phyloP scores from a whole-genome alignment of 2,888 invertebrate species.

The Xylota sylvarum region DNA sequence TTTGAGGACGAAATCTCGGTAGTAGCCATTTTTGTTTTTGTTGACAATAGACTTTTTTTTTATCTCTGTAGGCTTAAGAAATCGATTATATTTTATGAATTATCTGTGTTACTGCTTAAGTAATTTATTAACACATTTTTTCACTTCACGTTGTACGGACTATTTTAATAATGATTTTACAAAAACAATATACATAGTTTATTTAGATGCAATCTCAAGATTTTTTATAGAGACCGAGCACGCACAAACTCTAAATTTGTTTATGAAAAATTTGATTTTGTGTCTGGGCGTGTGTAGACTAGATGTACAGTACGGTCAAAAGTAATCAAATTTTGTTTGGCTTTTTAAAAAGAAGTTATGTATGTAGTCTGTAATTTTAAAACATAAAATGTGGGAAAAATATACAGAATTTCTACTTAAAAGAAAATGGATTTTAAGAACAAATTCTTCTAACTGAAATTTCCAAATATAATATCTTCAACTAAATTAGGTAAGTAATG shows the following conservation, averaged over 20 bases:
- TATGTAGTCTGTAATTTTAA: too few species aligned
- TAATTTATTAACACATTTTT: conserved; percentile 1
- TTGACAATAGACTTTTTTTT: conserved; percentile 57
- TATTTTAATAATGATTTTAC: not conserved
- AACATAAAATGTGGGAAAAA: too few species aligned
- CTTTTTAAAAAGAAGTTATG: too few species aligned
- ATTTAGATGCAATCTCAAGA: not conserved
- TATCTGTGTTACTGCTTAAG: not conserved
- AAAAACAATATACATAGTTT: not conserved
- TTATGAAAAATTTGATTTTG: conserved; percentile 33
- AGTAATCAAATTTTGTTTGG: not conserved
- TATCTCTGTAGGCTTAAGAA: not conserved
- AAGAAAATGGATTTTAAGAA: too few species aligned
- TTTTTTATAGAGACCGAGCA: not conserved
- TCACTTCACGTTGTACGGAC: not conserved
- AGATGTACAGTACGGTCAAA: conserved; percentile 37
- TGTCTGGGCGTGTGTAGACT: conserved; percentile 43
- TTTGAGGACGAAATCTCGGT: conserved; percentile 90
- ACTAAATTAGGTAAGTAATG: too few species aligned
- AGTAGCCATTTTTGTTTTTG: conserved; percentile 83
- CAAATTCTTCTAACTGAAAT: too few species aligned
- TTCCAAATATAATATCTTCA: too few species aligned
- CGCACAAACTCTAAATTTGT: conserved; percentile 37
- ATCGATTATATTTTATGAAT: conserved; percentile 29
- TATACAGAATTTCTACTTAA: too few species aligned